Evolutionary conservation across 2,797 vertebrate species (phyloP).

Genomic region (Sitta carolinensis): DNA sequence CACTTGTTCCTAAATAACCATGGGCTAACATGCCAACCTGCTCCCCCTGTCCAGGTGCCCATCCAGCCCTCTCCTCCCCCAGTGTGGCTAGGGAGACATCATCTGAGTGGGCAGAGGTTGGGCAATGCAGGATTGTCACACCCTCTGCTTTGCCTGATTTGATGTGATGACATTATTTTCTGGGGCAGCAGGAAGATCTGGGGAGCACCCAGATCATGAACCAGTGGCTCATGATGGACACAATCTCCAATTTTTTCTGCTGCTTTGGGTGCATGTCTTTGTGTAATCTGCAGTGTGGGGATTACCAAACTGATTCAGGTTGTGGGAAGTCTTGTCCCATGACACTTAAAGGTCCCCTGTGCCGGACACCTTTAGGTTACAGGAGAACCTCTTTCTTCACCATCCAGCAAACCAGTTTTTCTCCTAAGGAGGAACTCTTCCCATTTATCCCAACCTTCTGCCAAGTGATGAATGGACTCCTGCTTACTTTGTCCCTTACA

Average conservation of each 20-base stretch:
- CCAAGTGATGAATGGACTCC: not conserved
- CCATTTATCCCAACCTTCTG: not conserved
- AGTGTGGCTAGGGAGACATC: not conserved
- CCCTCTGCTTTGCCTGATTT: not conserved
- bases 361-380: not conserved
- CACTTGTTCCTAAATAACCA: not conserved
- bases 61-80: not conserved
- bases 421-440: not conserved
- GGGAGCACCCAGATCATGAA: not conserved
- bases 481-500: not conserved
- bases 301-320: slow-evolving; percentile 17
- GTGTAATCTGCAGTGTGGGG: not conserved
- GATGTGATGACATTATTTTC: not conserved
- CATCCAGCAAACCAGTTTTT: not conserved
- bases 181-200: not conserved
- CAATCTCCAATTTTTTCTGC: not conserved
- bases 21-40: not conserved
- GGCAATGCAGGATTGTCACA: not conserved
- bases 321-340: not conserved
- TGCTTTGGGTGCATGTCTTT: not conserved
- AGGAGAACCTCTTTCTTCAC: not conserved
- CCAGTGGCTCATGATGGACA: not conserved
- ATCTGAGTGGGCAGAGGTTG: not conserved
- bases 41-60: not conserved
- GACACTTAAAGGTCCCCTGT: not conserved